A percentile compares a stretch with the other conserved stretches of the same genome.
phyloP scores from a whole-genome alignment of 1,140 invertebrate species.

The Hormaphis cornu region DNA sequence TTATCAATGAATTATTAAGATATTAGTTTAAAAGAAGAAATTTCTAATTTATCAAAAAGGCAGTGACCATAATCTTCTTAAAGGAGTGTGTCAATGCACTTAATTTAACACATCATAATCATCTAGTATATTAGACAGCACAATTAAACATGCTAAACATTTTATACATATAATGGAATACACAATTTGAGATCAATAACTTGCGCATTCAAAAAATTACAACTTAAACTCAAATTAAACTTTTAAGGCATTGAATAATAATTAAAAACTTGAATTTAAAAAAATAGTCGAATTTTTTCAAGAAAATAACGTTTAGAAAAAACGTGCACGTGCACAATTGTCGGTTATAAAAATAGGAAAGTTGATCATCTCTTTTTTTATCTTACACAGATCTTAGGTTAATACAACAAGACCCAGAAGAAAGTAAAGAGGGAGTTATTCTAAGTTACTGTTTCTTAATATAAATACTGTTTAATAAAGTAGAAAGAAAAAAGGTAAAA shows the following conservation, averaged over 20 bases:
- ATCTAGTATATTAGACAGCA: not conserved
- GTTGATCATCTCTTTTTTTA: not conserved
- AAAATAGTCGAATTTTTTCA: not conserved
- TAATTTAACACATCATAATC: not conserved
- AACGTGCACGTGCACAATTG: not conserved
- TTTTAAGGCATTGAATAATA: not conserved
- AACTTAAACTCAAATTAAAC: not conserved
- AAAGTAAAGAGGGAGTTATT: not conserved
- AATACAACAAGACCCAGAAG: not conserved
- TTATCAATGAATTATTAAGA: no score
- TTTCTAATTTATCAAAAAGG: not conserved
- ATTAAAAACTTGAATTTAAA: slow-evolving; percentile 3
- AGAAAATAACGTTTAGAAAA: slow-evolving; percentile 1
- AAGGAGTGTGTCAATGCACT: not conserved
- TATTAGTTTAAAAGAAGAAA: not conserved
- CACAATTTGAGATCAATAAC: slow-evolving; percentile 27
- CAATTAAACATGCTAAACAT: slow-evolving; percentile 9
- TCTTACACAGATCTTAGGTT: slow-evolving; percentile 7
- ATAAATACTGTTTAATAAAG: not conserved
- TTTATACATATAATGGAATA: slow-evolving; percentile 26
- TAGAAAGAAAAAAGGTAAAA: not conserved
- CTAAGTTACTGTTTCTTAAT: not conserved
- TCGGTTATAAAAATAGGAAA: slow-evolving; percentile 2
- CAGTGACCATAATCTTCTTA: slow-evolving; percentile 15
- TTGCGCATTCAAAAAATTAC: slow-evolving; percentile 5